These are phyloP conservation scores for Stegodyphus mimosarum DNA, from an alignment of 1,140 invertebrate genomes.

Conservation along the genomic window DNA sequence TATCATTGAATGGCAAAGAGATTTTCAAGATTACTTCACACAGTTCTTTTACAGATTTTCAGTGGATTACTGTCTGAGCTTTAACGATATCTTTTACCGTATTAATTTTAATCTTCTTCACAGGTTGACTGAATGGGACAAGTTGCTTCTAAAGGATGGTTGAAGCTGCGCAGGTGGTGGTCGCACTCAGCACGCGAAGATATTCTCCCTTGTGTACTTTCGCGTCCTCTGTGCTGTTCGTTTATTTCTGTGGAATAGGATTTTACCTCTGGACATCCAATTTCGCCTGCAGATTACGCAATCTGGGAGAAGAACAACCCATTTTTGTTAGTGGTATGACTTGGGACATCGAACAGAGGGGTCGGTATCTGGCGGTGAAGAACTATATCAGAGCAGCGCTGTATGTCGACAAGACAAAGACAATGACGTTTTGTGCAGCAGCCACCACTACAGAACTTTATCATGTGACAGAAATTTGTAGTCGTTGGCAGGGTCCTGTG, in stretches of 20 bases:
- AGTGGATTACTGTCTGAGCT: too few species aligned
- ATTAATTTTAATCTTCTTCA: too few species aligned
- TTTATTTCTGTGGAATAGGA: slow-evolving; percentile 45
- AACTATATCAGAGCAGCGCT: slow-evolving; percentile 40
- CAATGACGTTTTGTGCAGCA: slow-evolving; percentile 33
- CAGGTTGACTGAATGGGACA: too few species aligned
- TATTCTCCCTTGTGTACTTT: slow-evolving; percentile 32
- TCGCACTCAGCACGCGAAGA: neutral
- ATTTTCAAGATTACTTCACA: too few species aligned
- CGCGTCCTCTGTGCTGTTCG: slow-evolving; percentile 29
- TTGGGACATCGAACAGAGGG: slow-evolving; percentile 44
- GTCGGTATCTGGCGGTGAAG: slow-evolving; percentile 15
- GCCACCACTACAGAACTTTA: slow-evolving; percentile 17
- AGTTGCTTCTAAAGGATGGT: neutral
- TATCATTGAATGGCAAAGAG: too few species aligned
- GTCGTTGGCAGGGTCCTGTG: slow-evolving; percentile 79
- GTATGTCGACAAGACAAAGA: neutral
- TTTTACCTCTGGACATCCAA: slow-evolving; percentile 49
- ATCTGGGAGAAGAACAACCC: slow-evolving; percentile 7
- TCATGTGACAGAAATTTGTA: slow-evolving; percentile 68
- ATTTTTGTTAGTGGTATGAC: neutral
- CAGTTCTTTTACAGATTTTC: too few species aligned
- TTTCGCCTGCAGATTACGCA: slow-evolving; percentile 27
- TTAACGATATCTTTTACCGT: too few species aligned
- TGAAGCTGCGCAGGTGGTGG: neutral